These are phyloP conservation scores for Sarcophaga carnaria DNA, from an alignment of 2,888 invertebrate genomes.

Conservation along the genomic window DNA sequence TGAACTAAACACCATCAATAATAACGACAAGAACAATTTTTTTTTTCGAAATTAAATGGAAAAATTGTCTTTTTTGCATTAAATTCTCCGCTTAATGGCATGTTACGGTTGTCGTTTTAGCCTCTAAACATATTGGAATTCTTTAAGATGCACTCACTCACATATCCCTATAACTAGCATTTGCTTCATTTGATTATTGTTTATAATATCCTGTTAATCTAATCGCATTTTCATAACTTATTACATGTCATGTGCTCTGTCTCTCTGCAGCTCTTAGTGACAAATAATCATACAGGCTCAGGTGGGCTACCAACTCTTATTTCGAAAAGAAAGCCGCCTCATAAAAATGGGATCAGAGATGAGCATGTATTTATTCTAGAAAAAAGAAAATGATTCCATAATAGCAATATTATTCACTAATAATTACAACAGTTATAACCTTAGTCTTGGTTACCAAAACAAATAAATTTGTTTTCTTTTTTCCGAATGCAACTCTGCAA, in stretches of 20 bases:
- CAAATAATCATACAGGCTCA: constrained; percentile 25
- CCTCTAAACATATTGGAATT: not conserved
- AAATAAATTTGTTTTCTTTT: no score
- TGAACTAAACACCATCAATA: constrained; percentile 23
- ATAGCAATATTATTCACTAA: no score
- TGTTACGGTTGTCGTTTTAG: not conserved
- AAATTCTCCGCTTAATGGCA: not conserved
- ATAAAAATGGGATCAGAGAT: not conserved
- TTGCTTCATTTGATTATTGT: not conserved
- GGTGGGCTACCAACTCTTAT: not conserved
- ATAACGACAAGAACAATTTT: constrained; percentile 27
- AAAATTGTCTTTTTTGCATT: not conserved
- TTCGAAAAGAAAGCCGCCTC: not conserved
- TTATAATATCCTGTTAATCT: constrained; percentile 46
- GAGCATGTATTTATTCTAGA: not conserved
- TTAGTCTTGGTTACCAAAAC: no score
- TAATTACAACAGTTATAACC: no score
- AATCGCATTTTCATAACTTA: constrained; percentile 51
- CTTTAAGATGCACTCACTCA: not conserved
- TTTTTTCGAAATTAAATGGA: constrained; percentile 17
- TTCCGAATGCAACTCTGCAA: no score
- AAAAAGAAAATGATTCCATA: no score
- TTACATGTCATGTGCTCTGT: constrained; percentile 38
- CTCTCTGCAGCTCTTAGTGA: constrained; percentile 37
- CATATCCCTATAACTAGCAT: not conserved